Conservation (phyloP, 1,140 invertebrate genomes). For the Anagrus nilaparvatae region DNA sequence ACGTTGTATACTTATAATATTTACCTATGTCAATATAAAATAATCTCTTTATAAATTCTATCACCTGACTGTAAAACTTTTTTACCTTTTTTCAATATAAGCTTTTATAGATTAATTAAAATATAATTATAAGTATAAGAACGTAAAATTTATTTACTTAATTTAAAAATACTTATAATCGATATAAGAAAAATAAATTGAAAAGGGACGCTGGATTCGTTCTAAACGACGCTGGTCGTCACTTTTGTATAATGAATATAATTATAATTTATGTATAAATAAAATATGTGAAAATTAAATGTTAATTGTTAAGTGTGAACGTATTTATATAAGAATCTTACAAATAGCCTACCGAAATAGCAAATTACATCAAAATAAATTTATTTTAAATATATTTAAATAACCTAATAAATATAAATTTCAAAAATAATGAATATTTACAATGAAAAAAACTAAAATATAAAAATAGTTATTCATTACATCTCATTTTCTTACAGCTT, state of each 20-base stretch:
- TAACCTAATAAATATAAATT: background rate
- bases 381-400: too few species aligned
- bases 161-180: background rate
- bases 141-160: background rate
- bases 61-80: slow-evolving; percentile 19
- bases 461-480: background rate
- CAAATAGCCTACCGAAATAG: too few species aligned
- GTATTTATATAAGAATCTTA: too few species aligned
- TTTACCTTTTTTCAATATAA: slow-evolving; percentile 23
- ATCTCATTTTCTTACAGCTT: background rate
- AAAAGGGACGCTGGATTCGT: slow-evolving; percentile 24
- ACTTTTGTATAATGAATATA: slow-evolving; percentile 10
- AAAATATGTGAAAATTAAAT: background rate
- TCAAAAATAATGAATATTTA: background rate
- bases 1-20: too few species aligned
- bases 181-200: slow-evolving; percentile 1
- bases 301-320: too few species aligned
- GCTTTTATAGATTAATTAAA: background rate
- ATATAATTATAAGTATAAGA: slow-evolving; percentile 1
- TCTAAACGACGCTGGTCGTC: slow-evolving; percentile 24
- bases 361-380: too few species aligned
- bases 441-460: background rate
- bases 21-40: background rate
- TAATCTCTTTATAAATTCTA: slow-evolving; percentile 6
- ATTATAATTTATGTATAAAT: slow-evolving; percentile 1